Percentiles rank a stretch among this genome's conserved stretches.
Conservation (phyloP, 2,797 vertebrate genomes). For the Cyprinella venusta region DNA sequence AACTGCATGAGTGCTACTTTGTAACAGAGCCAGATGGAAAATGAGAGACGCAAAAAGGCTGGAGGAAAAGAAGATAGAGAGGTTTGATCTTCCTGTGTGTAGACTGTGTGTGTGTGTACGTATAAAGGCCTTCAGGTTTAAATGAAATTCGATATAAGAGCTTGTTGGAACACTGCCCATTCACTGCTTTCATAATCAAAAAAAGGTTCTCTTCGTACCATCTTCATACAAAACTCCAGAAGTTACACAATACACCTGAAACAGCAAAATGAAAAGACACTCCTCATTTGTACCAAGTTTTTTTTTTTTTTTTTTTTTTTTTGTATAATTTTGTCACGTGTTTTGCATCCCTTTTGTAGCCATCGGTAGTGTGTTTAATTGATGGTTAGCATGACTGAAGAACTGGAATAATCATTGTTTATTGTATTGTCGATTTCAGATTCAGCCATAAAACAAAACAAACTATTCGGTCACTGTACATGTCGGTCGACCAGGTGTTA, state of each 20-base stretch:
- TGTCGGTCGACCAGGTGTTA: too few relatives aligned
- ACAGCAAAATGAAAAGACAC: background rate
- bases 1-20: background rate
- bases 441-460: background rate
- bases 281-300: background rate
- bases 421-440: background rate
- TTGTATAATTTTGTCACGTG: background rate
- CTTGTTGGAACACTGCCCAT: constrained; percentile 1
- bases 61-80: background rate
- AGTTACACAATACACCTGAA: background rate
- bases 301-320: too few relatives aligned
- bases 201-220: background rate
- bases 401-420: constrained; percentile 3
- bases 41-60: too few relatives aligned
- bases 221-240: background rate
- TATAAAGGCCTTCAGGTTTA: constrained; percentile 33
- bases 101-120: background rate
- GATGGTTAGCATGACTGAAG: background rate
- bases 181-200: constrained; percentile 7
- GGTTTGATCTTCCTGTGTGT: constrained; percentile 2
- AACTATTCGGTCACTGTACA: background rate
- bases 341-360: background rate
- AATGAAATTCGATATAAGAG: constrained; percentile 40
- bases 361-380: background rate
- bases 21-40: background rate